Evolutionary conservation across 1,140 invertebrate species (phyloP), one percentile per base, ranked within the genome.

Genomic region (Lasaia peninsularis): DNA sequence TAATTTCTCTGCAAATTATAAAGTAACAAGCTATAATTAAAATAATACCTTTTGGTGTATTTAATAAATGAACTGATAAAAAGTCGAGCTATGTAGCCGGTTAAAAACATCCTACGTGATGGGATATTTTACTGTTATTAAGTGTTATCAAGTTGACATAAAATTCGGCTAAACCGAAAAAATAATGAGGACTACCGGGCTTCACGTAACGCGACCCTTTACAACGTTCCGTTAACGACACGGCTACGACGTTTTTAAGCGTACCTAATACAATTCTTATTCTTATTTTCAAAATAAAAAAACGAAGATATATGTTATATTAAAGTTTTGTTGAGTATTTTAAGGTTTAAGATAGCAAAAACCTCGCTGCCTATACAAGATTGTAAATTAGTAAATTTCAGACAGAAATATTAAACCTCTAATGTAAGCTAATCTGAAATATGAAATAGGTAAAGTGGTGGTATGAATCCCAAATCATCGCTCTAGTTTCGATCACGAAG

Each of bases 71-170:
- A 44, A 9, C 18, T 6, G n/a, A 34, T 18, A 65, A 66, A 62
- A 60, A 65, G 24, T 57, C 35, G 44, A 40, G 35, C 48, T 16
- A 48, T 56, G 20, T 28, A 49, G n/a, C 61, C 50, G 52, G 62
- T 61, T 49, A 52, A 56, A 62, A 63, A 61, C 65, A 65, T 67
- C 62, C 67, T 63, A 70, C 56, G 65, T 34, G 65, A 55, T 55
- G 52, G 60, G 62, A 69, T 70, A 67, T 64, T 68, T 67, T 63
- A 64, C 65, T 59, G 71, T 73, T 73, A 78, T 73, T 75, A 76
- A 71, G 71, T 75, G 73, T 76, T 72, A 79, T 79, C 76, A 79
- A 67, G 72, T 64, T 63, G 44, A 60, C 52, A 54, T 54, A 70
- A 72, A 68, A 57, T 70, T 72, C 65, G 71, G 56, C 59, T 49